Evolutionary conservation across 2,888 invertebrate genomes (phyloP).

Genomic region (Calliphora vomitoria): DNA sequence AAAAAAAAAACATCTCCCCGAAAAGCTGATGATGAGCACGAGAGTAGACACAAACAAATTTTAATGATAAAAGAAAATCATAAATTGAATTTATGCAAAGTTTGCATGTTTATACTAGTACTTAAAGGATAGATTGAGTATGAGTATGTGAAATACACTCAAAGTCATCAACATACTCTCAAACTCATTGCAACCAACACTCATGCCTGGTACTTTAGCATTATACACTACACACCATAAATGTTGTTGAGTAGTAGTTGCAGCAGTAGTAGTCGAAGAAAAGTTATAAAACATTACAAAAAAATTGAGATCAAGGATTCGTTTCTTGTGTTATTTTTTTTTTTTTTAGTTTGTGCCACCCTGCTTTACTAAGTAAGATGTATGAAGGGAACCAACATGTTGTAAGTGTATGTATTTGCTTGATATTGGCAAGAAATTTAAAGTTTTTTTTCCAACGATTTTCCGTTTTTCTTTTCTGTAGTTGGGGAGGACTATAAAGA

Average conservation of each 20-base stretch:
- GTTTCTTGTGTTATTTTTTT: no score
- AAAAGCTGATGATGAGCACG: conserved; percentile 25
- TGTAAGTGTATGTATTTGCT: background rate
- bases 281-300: conserved; percentile 44
- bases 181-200: conserved; percentile 13
- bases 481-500: conserved; percentile 46
- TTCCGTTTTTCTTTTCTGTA: conserved; percentile 6
- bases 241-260: conserved; percentile 20
- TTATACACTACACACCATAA: conserved; percentile 33
- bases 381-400: conserved; percentile 20
- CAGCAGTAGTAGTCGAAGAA: conserved; percentile 26
- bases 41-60: conserved; percentile 52
- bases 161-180: conserved; percentile 21
- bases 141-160: conserved; percentile 30
- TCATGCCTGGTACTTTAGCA: background rate
- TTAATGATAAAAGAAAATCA: conserved; percentile 70
- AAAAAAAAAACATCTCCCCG: background rate
- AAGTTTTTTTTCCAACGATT: conserved; percentile 21
- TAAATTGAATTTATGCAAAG: conserved; percentile 73
- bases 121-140: conserved; percentile 65
- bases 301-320: conserved; percentile 72
- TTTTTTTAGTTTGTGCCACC: conserved; percentile 22
- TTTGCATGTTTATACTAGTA: conserved; percentile 70
- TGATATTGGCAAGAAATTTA: conserved; percentile 53
- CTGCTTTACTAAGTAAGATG: background rate